These are phyloP conservation scores for Blastobasis adustella DNA, from an alignment of 2,888 invertebrate genomes.

Conservation along the genomic window DNA sequence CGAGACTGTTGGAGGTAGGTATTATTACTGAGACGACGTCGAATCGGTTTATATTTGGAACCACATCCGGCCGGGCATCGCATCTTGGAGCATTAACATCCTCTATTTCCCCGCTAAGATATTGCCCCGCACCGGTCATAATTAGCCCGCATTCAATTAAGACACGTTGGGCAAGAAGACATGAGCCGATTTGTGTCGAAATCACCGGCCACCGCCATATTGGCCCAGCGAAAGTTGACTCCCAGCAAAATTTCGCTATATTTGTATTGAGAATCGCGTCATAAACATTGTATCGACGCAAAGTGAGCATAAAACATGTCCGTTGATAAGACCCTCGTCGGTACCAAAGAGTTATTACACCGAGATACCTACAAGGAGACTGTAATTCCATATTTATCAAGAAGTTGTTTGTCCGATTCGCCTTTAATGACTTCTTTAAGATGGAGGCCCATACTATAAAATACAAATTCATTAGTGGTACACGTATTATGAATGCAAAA, in stretches of 20 bases:
- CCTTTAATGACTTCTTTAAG: too few relatives aligned
- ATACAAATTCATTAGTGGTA: too few relatives aligned
- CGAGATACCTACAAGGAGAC: too few relatives aligned
- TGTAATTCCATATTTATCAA: too few relatives aligned
- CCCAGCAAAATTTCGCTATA: slow-evolving; percentile 43
- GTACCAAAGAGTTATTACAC: background rate
- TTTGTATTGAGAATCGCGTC: slow-evolving; percentile 33
- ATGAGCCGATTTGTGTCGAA: slow-evolving; percentile 31
- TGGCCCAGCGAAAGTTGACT: slow-evolving; percentile 55
- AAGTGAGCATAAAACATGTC: slow-evolving; percentile 24
- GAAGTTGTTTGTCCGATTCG: too few relatives aligned
- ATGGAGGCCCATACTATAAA: too few relatives aligned
- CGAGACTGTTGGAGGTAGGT: too few relatives aligned
- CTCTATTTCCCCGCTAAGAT: slow-evolving; percentile 21
- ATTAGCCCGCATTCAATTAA: slow-evolving; percentile 34
- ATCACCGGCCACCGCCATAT: slow-evolving; percentile 49
- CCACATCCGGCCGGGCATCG: too few relatives aligned
- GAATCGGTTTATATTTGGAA: too few relatives aligned
- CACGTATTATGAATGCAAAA: background rate
- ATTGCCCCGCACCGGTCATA: slow-evolving; percentile 20
- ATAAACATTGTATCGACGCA: slow-evolving; percentile 38
- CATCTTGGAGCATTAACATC: background rate
- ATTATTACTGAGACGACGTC: too few relatives aligned
- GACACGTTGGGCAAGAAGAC: slow-evolving; percentile 16
- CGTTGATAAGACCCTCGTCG: slow-evolving; percentile 9